phyloP scores from a whole-genome alignment of 2,888 invertebrate species.

The Lasioglossum zephyrum region DNA sequence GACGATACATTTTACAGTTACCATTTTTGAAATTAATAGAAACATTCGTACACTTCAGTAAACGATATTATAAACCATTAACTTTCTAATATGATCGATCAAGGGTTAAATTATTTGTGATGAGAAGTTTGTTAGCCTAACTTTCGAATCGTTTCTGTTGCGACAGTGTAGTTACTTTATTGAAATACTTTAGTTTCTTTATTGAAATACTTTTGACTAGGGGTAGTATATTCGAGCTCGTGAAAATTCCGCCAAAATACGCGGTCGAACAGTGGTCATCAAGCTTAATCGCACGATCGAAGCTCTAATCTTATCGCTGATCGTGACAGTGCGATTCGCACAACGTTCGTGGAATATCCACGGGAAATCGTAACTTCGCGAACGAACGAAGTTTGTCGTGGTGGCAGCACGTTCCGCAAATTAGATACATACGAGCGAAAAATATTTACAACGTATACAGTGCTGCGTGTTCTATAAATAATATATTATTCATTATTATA shows the following conservation, averaged over 20 bases:
- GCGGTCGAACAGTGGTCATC: background rate
- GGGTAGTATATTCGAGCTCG: background rate
- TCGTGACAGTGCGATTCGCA: constrained; percentile 36
- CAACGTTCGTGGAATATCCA: constrained; percentile 25
- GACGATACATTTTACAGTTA: no score
- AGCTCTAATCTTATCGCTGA: constrained; percentile 50
- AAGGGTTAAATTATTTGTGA: no score
- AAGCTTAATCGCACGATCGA: constrained; percentile 41
- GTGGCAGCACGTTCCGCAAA: constrained; percentile 31
- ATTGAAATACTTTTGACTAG: background rate
- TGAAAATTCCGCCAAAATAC: constrained; percentile 11
- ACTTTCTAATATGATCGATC: no score
- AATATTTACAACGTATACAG: background rate
- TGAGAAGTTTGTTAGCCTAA: background rate
- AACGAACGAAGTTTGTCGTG: constrained; percentile 20
- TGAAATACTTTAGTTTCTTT: background rate
- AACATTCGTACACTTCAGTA: no score
- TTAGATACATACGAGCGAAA: background rate
- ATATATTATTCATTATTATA: background rate
- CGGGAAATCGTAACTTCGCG: constrained; percentile 30
- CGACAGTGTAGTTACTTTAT: background rate
- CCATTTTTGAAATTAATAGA: no score
- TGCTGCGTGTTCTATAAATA: background rate
- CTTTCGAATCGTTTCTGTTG: background rate
- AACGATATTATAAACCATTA: no score